phyloP scores from a whole-genome alignment of 2,113 vertebrate genomes.

The Rutilus rutilus region DNA sequence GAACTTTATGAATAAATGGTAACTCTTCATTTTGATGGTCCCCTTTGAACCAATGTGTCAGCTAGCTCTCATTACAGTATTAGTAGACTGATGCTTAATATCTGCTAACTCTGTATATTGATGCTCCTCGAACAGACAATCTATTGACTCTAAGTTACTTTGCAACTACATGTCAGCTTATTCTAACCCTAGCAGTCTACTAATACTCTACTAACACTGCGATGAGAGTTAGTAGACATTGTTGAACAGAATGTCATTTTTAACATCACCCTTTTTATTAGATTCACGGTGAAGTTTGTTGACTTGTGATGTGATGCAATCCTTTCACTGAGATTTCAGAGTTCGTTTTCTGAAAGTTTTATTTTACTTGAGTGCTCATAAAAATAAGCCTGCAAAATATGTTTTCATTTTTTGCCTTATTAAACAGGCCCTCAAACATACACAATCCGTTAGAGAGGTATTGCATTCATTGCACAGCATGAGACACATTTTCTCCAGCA shows the following conservation, averaged over 20 bases:
- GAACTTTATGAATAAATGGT: neutral
- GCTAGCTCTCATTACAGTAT: too few relatives aligned
- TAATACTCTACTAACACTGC: too few relatives aligned
- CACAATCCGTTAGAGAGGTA: neutral
- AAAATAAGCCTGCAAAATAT: neutral
- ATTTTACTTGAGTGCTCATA: neutral
- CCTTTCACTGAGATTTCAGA: neutral
- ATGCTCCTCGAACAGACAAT: too few relatives aligned
- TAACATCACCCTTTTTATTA: neutral
- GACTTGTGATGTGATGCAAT: constrained; percentile 4
- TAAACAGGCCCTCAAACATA: neutral
- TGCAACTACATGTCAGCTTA: too few relatives aligned
- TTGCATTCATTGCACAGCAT: neutral
- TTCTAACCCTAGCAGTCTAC: too few relatives aligned
- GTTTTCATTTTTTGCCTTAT: neutral
- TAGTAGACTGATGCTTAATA: too few relatives aligned
- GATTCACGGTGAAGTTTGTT: neutral
- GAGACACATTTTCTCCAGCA: neutral
- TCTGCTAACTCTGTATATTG: too few relatives aligned
- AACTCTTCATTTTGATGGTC: too few relatives aligned
- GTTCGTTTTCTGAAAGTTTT: neutral
- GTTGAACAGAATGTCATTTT: too few relatives aligned
- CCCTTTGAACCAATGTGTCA: too few relatives aligned
- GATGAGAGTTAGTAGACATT: too few relatives aligned
- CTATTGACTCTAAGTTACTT: too few relatives aligned